phyloP scores from a whole-genome alignment of 2,797 vertebrate genomes.

The Acrossocheilus wenchowensis region DNA sequence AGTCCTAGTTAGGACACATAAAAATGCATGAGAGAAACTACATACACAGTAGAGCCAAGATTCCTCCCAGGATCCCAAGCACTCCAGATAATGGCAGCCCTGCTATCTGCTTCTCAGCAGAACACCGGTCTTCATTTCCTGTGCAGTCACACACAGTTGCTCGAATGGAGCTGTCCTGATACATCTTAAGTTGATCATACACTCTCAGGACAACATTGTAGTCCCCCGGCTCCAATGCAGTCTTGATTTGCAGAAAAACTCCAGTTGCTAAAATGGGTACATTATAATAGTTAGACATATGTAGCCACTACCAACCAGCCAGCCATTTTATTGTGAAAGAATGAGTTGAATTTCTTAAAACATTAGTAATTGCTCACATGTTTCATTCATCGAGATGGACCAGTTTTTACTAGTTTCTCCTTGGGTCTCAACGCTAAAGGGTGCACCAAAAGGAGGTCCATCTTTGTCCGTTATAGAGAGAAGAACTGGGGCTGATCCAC shows the following conservation, averaged over 20 bases:
- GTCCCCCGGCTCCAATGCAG: conserved; percentile 61
- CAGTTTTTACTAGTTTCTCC: conserved; percentile 76
- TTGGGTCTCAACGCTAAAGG: conserved; percentile 76
- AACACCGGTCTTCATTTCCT: conserved; percentile 65
- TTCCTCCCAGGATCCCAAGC: conserved; percentile 81
- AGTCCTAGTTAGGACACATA: no score
- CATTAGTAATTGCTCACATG: conserved; percentile 69
- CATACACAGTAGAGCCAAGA: conserved; percentile 82
- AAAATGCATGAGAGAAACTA: background rate
- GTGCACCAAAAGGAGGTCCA: conserved; percentile 74
- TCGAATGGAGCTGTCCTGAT: conserved; percentile 71
- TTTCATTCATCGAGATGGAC: conserved; percentile 69
- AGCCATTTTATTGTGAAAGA: background rate
- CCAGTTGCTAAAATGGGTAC: conserved; percentile 65
- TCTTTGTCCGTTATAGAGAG: conserved; percentile 85
- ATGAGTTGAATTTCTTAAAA: background rate
- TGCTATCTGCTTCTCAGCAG: rapidly evolving
- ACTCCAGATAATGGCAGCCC: conserved; percentile 68
- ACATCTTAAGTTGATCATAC: conserved; percentile 67
- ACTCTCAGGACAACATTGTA: conserved; percentile 83
- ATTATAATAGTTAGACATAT: background rate
- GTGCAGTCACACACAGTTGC: conserved; percentile 84
- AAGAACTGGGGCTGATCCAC: conserved; percentile 63
- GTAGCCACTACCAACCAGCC: background rate
- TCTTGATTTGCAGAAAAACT: conserved; percentile 66